Percentiles rank a stretch among this genome's conserved stretches.
phyloP scores from a whole-genome alignment of 2,888 invertebrate genomes.

The Cephonodes hylas region DNA sequence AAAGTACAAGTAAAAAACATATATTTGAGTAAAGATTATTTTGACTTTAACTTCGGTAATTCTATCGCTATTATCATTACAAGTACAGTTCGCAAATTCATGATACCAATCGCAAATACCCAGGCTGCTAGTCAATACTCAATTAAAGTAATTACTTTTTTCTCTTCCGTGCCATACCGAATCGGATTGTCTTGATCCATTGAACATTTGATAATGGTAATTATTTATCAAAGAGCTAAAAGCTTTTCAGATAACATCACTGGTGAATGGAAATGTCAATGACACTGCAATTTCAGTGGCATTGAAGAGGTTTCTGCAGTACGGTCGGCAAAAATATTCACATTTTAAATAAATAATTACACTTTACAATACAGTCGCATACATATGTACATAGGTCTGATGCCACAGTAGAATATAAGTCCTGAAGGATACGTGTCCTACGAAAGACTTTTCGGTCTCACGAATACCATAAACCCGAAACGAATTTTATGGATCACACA shows the following conservation, averaged over 20 bases:
- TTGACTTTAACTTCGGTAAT: no score
- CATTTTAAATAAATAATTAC: no score
- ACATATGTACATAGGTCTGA: no score
- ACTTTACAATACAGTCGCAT: no score
- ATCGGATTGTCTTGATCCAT: neutral
- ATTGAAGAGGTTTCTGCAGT: slow-evolving; percentile 29
- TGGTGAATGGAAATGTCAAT: slow-evolving; percentile 44
- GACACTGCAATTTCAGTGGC: slow-evolving; percentile 37
- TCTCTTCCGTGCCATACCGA: neutral
- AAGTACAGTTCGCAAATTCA: neutral
- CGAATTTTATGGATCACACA: no score
- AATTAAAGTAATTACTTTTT: neutral
- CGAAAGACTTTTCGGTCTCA: no score
- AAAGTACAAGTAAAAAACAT: no score
- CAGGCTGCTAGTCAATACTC: neutral
- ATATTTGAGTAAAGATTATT: no score
- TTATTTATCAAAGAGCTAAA: slow-evolving; percentile 33
- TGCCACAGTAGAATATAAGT: no score
- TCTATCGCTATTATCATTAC: neutral
- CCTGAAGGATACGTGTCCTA: no score
- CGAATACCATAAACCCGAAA: no score
- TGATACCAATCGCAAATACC: neutral
- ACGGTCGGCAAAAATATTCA: slow-evolving; percentile 2
- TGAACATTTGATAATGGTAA: slow-evolving; percentile 5
- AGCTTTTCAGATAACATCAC: slow-evolving; percentile 34